Conservation (phyloP, 2,797 vertebrate species). For the Cirrhinus molitorella region DNA sequence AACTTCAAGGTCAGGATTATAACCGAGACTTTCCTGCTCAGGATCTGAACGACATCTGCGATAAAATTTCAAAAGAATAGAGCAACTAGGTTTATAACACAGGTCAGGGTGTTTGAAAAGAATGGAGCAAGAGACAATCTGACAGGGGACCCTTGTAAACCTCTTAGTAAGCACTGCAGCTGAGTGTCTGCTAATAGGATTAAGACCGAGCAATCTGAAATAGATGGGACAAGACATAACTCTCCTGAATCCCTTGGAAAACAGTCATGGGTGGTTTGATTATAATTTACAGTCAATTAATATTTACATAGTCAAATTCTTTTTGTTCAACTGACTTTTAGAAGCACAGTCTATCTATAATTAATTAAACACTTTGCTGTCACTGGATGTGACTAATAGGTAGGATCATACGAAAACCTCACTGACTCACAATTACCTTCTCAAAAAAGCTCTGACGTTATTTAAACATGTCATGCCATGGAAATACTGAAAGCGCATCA, state of each 20-base stretch:
- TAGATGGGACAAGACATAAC: constrained; percentile 57
- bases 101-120: constrained; percentile 46
- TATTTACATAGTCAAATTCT: background rate
- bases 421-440: constrained; percentile 37
- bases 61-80: constrained; percentile 41
- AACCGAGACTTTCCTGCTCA: constrained; percentile 2
- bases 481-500: constrained; percentile 51
- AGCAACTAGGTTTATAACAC: constrained; percentile 41
- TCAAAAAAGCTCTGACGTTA: constrained; percentile 46
- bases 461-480: constrained; percentile 57
- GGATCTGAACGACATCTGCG: constrained; percentile 49
- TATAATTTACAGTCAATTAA: constrained; percentile 20
- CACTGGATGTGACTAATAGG: background rate
- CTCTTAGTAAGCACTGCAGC: constrained; percentile 77
- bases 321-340: background rate
- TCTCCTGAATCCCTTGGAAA: constrained; percentile 66
- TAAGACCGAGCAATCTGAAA: constrained; percentile 70
- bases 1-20: constrained; percentile 49
- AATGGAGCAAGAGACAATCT: constrained; percentile 56
- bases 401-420: constrained; percentile 20
- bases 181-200: constrained; percentile 79
- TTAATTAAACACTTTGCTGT: constrained; percentile 33
- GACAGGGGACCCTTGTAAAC: constrained; percentile 70
- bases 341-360: background rate
- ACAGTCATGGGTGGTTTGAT: background rate